A percentile compares a stretch with the other conserved stretches of the same genome.
Evolutionary conservation across 2,888 invertebrate genomes (phyloP).

Genomic region (Lepeophtheirus nordmannii): DNA sequence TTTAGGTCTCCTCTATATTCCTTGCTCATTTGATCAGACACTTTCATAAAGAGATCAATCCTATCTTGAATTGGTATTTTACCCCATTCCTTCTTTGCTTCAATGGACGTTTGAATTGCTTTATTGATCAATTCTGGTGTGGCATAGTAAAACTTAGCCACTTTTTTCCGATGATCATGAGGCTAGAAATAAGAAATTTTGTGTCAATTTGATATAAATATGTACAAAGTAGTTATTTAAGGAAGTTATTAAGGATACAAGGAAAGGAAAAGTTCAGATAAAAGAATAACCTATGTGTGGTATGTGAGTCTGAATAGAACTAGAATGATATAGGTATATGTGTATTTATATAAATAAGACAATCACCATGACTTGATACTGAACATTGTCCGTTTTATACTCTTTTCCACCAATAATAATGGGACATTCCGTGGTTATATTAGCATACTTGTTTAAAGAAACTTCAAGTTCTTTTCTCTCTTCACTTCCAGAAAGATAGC

Average conservation of each 20-base stretch:
- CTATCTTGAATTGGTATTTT: constrained; percentile 62
- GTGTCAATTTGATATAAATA: not conserved
- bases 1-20: constrained; percentile 75
- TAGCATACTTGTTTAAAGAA: constrained; percentile 49
- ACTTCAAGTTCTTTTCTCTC: constrained; percentile 58
- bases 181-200: constrained; percentile 42
- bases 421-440: constrained; percentile 65
- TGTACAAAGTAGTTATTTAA: not conserved
- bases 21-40: constrained; percentile 72
- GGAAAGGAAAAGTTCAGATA: too few relatives aligned
- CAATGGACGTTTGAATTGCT: constrained; percentile 63
- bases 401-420: constrained; percentile 89
- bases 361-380: constrained; percentile 52
- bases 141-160: constrained; percentile 87
- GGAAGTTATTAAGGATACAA: not conserved
- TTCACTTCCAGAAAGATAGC: constrained; percentile 63
- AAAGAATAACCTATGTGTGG: too few relatives aligned
- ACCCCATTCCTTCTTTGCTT: constrained; percentile 77
- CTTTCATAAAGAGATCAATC: constrained; percentile 57
- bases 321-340: too few relatives aligned
- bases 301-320: too few relatives aligned
- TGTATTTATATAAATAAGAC: not conserved
- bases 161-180: constrained; percentile 66
- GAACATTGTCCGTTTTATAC: constrained; percentile 54
- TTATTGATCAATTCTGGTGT: constrained; percentile 59